phyloP scores from a whole-genome alignment of 2,797 vertebrate genomes.

The Aldrovandia affinis region DNA sequence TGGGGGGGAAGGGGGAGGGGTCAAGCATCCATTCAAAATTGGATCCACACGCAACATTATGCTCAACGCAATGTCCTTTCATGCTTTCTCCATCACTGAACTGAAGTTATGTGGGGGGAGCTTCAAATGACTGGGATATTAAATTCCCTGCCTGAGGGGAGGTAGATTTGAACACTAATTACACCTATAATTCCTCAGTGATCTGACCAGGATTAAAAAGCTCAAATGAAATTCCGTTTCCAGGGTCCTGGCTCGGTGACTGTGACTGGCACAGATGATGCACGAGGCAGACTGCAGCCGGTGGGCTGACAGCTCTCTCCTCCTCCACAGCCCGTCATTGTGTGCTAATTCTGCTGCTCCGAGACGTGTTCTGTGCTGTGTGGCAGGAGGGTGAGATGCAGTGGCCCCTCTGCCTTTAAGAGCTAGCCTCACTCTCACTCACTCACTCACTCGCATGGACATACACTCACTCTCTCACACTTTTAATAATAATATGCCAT shows the following conservation, averaged over 20 bases:
- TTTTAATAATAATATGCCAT: conserved; percentile 16
- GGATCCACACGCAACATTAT: neutral
- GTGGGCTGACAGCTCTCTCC: neutral
- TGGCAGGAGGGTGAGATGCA: neutral
- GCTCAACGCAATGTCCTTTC: neutral
- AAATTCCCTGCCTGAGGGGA: neutral
- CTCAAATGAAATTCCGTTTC: conserved; percentile 8
- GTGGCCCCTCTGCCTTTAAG: too few relatives aligned
- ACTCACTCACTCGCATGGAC: too few relatives aligned
- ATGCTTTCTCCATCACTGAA: neutral
- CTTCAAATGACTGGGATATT: neutral
- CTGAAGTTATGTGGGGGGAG: neutral
- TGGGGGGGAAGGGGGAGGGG: neutral
- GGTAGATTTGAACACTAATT: conserved; percentile 15
- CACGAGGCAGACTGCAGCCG: neutral
- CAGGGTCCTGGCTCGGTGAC: neutral
- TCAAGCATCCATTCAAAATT: neutral
- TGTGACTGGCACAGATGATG: neutral
- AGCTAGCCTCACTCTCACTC: neutral
- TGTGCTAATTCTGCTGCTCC: neutral
- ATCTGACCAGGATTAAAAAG: conserved; percentile 15
- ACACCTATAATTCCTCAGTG: conserved; percentile 18
- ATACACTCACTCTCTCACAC: conserved; percentile 24
- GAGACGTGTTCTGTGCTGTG: neutral
- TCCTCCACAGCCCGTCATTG: neutral